phyloP scores from a whole-genome alignment of 2,113 vertebrate genomes.

The Aptenodytes forsteri region DNA sequence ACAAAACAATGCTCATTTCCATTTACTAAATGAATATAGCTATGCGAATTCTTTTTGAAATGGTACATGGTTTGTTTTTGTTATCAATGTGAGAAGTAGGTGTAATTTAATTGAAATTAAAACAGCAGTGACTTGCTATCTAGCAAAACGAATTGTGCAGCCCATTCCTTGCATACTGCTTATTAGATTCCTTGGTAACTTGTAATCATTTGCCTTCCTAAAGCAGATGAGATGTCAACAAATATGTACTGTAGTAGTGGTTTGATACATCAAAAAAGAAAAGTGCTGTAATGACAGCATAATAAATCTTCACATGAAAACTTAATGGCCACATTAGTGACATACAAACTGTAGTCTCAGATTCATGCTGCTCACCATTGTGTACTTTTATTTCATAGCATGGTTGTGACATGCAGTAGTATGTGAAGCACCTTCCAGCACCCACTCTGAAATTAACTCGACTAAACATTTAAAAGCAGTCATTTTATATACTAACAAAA shows the following conservation, averaged over 20 bases:
- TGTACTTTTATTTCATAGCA: background rate
- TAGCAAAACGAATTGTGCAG: conserved; percentile 33
- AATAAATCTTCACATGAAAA: conserved; percentile 74
- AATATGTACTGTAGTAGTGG: conserved; percentile 59
- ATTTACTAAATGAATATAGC: background rate
- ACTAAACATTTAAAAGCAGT: background rate
- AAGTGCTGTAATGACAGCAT: conserved; percentile 68
- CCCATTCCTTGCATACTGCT: conserved; percentile 58
- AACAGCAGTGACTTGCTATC: conserved; percentile 54
- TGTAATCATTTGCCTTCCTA: conserved; percentile 72
- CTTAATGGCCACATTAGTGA: conserved; percentile 72
- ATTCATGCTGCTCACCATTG: background rate
- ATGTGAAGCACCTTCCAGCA: background rate
- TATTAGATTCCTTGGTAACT: conserved; percentile 77
- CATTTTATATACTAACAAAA: background rate
- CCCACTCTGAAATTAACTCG: background rate
- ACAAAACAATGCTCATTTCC: background rate
- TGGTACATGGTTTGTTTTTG: background rate
- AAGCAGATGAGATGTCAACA: conserved; percentile 78
- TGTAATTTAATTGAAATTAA: conserved; percentile 69
- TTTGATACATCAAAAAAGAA: conserved; percentile 69
- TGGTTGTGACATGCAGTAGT: background rate
- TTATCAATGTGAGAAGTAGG: conserved; percentile 29
- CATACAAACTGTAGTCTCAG: conserved; percentile 37
- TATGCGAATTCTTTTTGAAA: background rate